Conservation (phyloP, 2,888 invertebrate species). For the Hyposoter didymator region DNA sequence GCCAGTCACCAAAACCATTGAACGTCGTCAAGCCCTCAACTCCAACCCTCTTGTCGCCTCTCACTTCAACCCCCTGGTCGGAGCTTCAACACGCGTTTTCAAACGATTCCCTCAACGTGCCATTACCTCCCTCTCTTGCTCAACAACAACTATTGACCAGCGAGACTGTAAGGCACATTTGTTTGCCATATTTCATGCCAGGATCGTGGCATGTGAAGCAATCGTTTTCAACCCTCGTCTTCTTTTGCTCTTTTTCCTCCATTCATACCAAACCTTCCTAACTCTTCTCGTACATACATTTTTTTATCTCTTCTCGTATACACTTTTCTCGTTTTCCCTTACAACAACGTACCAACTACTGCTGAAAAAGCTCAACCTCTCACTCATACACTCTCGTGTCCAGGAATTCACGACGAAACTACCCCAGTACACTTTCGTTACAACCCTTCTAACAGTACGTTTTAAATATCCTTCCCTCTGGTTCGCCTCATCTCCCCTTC, state of each 20-base stretch:
- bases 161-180: conserved; percentile 24
- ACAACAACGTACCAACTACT: conserved; percentile 14
- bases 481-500: conserved; percentile 10
- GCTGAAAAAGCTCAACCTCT: background rate
- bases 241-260: conserved; percentile 14
- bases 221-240: conserved; percentile 51
- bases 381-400: conserved; percentile 23
- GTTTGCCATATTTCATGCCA: conserved; percentile 41
- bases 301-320: conserved; percentile 44
- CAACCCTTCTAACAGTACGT: conserved; percentile 46
- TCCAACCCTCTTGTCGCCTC: conserved; percentile 55
- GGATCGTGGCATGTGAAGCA: conserved; percentile 57
- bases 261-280: conserved; percentile 27
- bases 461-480: conserved; percentile 49
- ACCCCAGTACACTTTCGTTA: conserved; percentile 21
- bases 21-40: conserved; percentile 71
- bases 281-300: conserved; percentile 7
- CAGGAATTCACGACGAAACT: conserved; percentile 30
- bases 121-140: background rate
- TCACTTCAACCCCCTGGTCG: conserved; percentile 24
- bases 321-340: conserved; percentile 53
- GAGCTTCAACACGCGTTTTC: conserved; percentile 65
- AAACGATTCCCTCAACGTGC: conserved; percentile 67
- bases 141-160: conserved; percentile 43
- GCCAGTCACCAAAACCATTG: conserved; percentile 81